Base-by-base conservation (phyloP, 2,113 vertebrate genomes). In the Embiotoca jacksoni region DNA sequence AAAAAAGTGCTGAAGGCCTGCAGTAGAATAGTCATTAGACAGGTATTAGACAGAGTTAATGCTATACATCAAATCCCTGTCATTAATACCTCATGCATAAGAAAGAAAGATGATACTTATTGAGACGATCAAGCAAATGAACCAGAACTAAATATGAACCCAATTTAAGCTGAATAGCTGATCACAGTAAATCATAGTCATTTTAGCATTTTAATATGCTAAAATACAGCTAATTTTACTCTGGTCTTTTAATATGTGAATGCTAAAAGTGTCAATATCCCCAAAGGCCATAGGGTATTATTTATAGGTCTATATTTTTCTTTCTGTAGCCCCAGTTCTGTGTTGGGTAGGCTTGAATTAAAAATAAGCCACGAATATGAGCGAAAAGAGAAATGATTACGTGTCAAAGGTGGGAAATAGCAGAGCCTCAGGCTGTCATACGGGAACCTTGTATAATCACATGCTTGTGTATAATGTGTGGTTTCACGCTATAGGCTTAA, bases 181-280 rank as follows among this genome's bases (percentile, higher is more conserved):
- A 82, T 78, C 39, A 55, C 35, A 57, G 32, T 44, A 30, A 46
- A 10, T 56, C 44, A 37, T 59, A 60, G 47, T 73, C 49, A 37
- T 15, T 23, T 23, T 23, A 4, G 35, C 55, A 66, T 81, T 75
- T 79, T 75, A 73, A 16, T 54, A 53, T 44, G 30, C 5, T 0
- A 76, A 80, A 85, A 78, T 75, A 82, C 23, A 53, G 49, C 47
- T 71, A 36, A 78, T 88, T 81, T 88, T 72, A 78, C 89, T 72
- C 73, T 54, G 8, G 66, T 67, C 39, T 69, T 36, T 79, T 87
- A 81, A 84, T 61, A 74, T 65, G 8, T 23, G 23, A 62, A 79
- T 64, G 49, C 65, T 64, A 10, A 56, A 78, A 67, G 66, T 67
- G 61, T 41, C 67, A 59, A 37, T 50, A 72, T n/a, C 7, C 78